Evolutionary conservation across 2,113 vertebrate species (phyloP).

Genomic region (Oreochromis spilurus): DNA sequence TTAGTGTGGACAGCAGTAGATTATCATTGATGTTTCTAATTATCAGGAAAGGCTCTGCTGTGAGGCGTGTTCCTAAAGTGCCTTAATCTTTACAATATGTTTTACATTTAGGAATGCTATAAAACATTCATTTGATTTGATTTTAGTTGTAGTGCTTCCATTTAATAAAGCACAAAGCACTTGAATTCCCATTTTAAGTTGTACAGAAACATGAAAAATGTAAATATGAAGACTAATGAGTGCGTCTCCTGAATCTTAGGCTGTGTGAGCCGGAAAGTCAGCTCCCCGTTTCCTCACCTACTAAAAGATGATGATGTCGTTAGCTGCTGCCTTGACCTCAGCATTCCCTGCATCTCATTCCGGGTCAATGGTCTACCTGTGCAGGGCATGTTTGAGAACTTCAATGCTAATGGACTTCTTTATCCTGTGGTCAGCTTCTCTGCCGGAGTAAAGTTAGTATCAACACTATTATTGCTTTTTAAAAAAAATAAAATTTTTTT

Average conservation of each 20-base stretch:
- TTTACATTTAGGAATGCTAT: not conserved
- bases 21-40: not conserved
- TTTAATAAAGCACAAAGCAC: not conserved
- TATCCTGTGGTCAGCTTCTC: conserved; percentile 94
- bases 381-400: conserved; percentile 97
- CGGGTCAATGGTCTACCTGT: conserved; percentile 93
- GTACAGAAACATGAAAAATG: not conserved
- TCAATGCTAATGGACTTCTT: conserved; percentile 83
- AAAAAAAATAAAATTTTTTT: no score
- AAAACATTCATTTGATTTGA: not conserved
- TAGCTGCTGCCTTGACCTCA: conserved; percentile 92
- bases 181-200: not conserved
- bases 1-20: not conserved
- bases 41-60: not conserved
- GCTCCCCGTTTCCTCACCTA: conserved; percentile 85
- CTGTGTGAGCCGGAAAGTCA: conserved; percentile 84
- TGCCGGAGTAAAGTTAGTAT: conserved; percentile 86
- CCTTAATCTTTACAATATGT: not conserved
- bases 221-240: not conserved
- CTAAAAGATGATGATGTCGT: conserved; percentile 86
- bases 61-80: not conserved
- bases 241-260: conserved; percentile 64
- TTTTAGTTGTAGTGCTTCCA: not conserved
- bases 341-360: conserved; percentile 86
- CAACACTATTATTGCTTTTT: not conserved